Evolutionary conservation across 2,888 invertebrate species (phyloP).

Genomic region (Gerosis bhagava): DNA sequence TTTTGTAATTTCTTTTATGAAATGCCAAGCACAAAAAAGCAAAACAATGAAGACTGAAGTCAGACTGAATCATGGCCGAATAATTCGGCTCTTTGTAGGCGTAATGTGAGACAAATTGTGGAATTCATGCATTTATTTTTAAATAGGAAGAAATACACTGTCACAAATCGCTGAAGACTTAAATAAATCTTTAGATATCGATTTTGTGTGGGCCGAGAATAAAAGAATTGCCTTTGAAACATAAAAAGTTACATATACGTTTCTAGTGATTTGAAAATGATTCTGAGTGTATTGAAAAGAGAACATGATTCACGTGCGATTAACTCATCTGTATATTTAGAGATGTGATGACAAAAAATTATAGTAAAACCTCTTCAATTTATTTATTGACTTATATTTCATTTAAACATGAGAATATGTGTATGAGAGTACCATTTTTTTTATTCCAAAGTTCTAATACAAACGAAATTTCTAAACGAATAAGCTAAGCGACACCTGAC

Average conservation of each 20-base stretch:
- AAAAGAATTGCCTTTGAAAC: neutral
- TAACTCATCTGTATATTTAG: slow-evolving; percentile 56
- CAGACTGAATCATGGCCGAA: slow-evolving; percentile 4
- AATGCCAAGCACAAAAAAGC: slow-evolving; percentile 8
- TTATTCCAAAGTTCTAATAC: too few relatives aligned
- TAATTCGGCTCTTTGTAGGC: slow-evolving; percentile 5
- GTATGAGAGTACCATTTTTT: too few relatives aligned
- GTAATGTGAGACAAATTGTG: slow-evolving; percentile 12
- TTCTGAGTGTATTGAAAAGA: slow-evolving; percentile 15
- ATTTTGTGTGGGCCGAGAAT: slow-evolving; percentile 2
- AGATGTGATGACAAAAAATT: slow-evolving; percentile 46
- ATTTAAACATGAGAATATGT: neutral
- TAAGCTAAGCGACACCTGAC: too few relatives aligned
- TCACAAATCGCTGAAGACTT: slow-evolving; percentile 10
- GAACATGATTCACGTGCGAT: slow-evolving; percentile 46
- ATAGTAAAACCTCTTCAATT: neutral
- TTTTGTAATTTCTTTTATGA: neutral
- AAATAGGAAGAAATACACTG: slow-evolving; percentile 4
- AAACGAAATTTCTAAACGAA: too few relatives aligned
- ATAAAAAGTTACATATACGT: neutral
- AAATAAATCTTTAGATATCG: slow-evolving; percentile 19
- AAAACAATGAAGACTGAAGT: neutral
- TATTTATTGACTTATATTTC: neutral
- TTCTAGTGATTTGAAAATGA: slow-evolving; percentile 6
- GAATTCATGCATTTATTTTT: slow-evolving; percentile 43